Percentiles rank a stretch among this genome's conserved stretches.
phyloP scores from a whole-genome alignment of 2,113 vertebrate genomes.

The Acrocephalus arundinaceus region DNA sequence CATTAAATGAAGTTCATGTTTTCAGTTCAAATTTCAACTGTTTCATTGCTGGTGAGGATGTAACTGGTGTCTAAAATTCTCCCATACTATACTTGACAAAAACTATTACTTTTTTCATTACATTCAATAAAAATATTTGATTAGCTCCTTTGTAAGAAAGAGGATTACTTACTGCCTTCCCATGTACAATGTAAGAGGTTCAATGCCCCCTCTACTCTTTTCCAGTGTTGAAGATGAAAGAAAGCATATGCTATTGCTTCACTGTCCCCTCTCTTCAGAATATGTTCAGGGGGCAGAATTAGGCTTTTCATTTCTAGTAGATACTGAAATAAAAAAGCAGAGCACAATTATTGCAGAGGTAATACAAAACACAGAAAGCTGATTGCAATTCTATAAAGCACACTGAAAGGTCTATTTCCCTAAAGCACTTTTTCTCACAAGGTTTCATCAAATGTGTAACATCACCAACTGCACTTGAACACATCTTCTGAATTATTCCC shows the following conservation, averaged over 20 bases:
- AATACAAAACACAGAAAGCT: constrained; percentile 13
- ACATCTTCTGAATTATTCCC: constrained; percentile 12
- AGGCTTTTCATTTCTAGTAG: constrained; percentile 99
- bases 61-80: neutral
- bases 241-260: constrained; percentile 98
- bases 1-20: neutral
- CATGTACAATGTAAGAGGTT: constrained; percentile 98
- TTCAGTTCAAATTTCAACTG: neutral
- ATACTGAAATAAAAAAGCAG: constrained; percentile 82
- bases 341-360: constrained; percentile 31
- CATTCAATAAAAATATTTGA: neutral
- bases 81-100: neutral
- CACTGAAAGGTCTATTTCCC: constrained; percentile 16
- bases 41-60: neutral
- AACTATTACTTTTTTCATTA: neutral
- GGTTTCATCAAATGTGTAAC: constrained; percentile 38
- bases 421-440: constrained; percentile 16
- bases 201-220: constrained; percentile 96
- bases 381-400: constrained; percentile 16
- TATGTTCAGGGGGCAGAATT: constrained; percentile 97
- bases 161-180: constrained; percentile 96
- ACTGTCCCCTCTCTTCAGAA: constrained; percentile 98
- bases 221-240: constrained; percentile 99
- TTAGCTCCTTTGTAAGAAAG: constrained; percentile 57
- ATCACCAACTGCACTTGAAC: constrained; percentile 37